A percentile compares a stretch with the other conserved stretches of the same genome.
Evolutionary conservation across 2,888 invertebrate genomes (phyloP).

Genomic region (Ctena decussata): DNA sequence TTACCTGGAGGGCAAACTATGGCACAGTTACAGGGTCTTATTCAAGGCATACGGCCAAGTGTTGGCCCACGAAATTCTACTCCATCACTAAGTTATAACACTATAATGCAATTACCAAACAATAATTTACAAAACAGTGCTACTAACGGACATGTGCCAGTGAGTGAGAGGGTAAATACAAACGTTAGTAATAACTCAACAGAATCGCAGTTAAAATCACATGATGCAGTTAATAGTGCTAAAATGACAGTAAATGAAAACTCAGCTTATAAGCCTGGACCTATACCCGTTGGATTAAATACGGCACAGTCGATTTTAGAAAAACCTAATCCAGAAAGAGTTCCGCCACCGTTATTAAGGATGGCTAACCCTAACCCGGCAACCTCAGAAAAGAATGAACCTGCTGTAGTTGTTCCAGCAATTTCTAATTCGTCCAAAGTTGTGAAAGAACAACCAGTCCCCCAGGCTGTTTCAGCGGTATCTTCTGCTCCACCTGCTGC

Average conservation of each 20-base stretch:
- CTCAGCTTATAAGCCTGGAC: not conserved
- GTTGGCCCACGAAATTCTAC: not conserved
- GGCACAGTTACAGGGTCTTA: constrained; percentile 26
- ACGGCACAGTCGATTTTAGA: not conserved
- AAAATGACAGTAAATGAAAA: not conserved
- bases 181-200: not conserved
- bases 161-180: not conserved
- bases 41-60: not conserved
- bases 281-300: not conserved
- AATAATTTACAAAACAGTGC: not conserved
- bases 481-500: not conserved
- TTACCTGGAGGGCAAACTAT: constrained; percentile 19
- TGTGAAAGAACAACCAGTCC: constrained; percentile 16
- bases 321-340: not conserved
- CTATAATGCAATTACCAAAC: not conserved
- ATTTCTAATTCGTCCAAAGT: not conserved
- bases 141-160: not conserved
- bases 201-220: not conserved
- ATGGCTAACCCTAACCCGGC: not conserved
- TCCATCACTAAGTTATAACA: not conserved
- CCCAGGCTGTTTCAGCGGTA: constrained; percentile 27
- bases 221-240: not conserved
- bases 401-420: not conserved
- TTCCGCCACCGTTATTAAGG: not conserved
- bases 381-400: not conserved